Base-by-base conservation (phyloP, 2,888 invertebrate genomes). In the Drosophila multiciliata region DNA sequence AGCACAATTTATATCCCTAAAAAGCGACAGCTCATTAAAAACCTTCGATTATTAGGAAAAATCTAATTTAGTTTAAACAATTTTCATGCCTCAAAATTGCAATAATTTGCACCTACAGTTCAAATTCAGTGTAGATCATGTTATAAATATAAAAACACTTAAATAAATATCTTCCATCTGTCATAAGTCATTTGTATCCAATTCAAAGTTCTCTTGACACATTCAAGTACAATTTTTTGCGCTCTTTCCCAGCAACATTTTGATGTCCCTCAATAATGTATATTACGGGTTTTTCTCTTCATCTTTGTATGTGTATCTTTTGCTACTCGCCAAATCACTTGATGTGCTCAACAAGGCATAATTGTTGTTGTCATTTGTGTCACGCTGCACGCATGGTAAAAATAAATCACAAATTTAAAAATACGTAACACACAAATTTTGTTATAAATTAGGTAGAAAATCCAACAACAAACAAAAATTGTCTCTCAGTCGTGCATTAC, bases 401-500 rank as follows among this genome's bases (percentile, higher is more conserved):
- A 86, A 86, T 86, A 86, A 88, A 86, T 86, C 86, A 86, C 73
- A 83, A 78, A 85, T 73, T 80, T 67, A 80, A 80, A 83, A 81
- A 78, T 75, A 86, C 78, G 73, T 78, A 83, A 83, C 73, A 77
- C 32, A 71, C 55, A 74, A 73, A 80, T 83, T 86, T 80, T 75
- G 78, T 75, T 71, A 68, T 75, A 86, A 86, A 86, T 86, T 88
- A 74, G 80, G 69, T 60, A 73, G 32, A 42, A 35, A 23, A 23
- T 2, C 8, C 1, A 15, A 42, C 2, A 45, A 23, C 7, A 6
- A 45, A 23, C 7, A 58, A 36, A 45, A 54, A 20, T 36, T 29
- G 15, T 20, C 73, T 83, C 60, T 53, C 67, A 59, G 49, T 66
- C 53, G 67, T 50, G 58, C 65, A 50, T 60, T 60, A 54, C 79